Conservation (phyloP, 2,888 invertebrate genomes). For the Pyralis farinalis region DNA sequence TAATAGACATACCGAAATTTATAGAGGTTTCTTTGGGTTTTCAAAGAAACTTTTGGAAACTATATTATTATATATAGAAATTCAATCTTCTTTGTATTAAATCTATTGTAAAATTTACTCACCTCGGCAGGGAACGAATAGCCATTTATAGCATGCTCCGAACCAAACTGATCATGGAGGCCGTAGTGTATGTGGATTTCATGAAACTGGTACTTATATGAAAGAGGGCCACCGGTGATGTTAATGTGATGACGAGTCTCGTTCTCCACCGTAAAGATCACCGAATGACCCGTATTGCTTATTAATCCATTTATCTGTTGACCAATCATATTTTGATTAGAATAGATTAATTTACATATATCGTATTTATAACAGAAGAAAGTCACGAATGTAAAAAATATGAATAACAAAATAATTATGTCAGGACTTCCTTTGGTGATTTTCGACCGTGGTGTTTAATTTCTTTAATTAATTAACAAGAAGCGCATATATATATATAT, state of each 20-base stretch:
- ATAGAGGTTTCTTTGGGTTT: too few species aligned
- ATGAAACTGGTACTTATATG: constrained; percentile 96
- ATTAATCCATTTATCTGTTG: constrained; percentile 92
- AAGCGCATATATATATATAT: too few species aligned
- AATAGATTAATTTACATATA: too few species aligned
- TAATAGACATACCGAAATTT: too few species aligned
- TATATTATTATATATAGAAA: too few species aligned
- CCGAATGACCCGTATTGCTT: constrained; percentile 96
- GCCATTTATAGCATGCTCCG: constrained; percentile 98
- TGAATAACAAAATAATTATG: too few species aligned
- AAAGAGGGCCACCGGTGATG: constrained; percentile 97
- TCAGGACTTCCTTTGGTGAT: too few species aligned
- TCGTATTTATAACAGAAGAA: too few species aligned
- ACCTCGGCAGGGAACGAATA: constrained; percentile 99
- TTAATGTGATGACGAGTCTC: constrained; percentile 93
- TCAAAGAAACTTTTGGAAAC: too few species aligned
- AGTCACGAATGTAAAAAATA: too few species aligned
- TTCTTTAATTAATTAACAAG: too few species aligned
- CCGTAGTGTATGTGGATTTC: constrained; percentile 98
- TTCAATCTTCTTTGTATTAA: background rate
- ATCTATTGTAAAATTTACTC: constrained; percentile 40
- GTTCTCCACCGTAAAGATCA: constrained; percentile 94
- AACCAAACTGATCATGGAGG: constrained; percentile 94
- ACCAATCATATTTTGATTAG: constrained; percentile 26
- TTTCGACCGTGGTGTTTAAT: too few species aligned